phyloP scores from a whole-genome alignment of 2,888 invertebrate genomes.

The Gryllus longicercus region DNA sequence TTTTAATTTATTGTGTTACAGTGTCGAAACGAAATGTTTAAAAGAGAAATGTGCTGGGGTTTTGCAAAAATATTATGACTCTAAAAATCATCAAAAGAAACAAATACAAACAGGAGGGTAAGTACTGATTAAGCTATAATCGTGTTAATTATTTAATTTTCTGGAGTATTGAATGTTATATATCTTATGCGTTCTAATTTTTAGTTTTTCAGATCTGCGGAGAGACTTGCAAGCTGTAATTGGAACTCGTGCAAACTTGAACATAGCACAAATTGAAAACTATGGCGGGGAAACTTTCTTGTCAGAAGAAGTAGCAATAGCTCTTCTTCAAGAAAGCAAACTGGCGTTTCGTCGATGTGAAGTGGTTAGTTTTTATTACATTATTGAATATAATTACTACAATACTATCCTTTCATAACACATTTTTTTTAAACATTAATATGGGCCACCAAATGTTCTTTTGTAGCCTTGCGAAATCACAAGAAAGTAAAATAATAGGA shows the following conservation, averaged over 20 bases:
- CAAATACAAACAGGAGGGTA: constrained; percentile 83
- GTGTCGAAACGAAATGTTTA: constrained; percentile 71
- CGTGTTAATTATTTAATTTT: constrained; percentile 22
- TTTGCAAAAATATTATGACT: constrained; percentile 82
- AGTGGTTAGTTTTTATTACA: constrained; percentile 54
- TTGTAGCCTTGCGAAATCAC: not conserved
- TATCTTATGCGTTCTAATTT: no score
- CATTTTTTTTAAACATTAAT: not conserved
- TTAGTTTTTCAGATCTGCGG: constrained; percentile 83
- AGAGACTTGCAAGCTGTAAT: constrained; percentile 92
- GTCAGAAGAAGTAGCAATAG: constrained; percentile 90
- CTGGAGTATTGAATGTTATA: constrained; percentile 23
- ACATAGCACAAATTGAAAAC: constrained; percentile 91
- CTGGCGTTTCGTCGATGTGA: constrained; percentile 86
- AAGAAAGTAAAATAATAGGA: no score
- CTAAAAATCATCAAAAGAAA: constrained; percentile 92
- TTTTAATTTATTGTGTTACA: constrained; percentile 41
- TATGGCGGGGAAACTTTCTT: constrained; percentile 96
- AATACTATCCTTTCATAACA: not conserved
- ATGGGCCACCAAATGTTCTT: not conserved
- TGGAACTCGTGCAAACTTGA: constrained; percentile 85
- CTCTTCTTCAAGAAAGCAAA: constrained; percentile 84
- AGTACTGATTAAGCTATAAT: constrained; percentile 41
- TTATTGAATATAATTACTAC: not conserved
- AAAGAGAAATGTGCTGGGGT: constrained; percentile 71